Conservation (phyloP, 2,113 vertebrate species). For the Platysteira castanea region DNA sequence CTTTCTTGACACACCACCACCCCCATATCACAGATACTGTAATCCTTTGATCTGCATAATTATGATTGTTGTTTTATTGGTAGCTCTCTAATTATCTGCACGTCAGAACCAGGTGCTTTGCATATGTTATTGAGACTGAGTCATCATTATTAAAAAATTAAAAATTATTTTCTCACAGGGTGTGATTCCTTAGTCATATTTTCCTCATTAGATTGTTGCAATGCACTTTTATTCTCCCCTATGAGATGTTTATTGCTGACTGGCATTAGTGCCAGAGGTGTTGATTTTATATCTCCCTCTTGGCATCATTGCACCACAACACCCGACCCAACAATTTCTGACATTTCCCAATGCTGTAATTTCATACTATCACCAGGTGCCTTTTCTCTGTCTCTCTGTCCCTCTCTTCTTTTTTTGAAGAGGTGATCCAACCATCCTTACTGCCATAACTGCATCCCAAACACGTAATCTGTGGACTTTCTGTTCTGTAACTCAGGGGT, state of each 20-base stretch:
- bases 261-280: conserved; percentile 18
- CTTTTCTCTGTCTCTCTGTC: neutral
- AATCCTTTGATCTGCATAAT: conserved; percentile 22
- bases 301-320: neutral
- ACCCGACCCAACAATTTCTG: neutral
- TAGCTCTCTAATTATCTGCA: conserved; percentile 8
- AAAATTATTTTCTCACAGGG: conserved; percentile 57
- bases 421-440: neutral
- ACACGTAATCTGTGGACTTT: neutral
- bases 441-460: neutral
- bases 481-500: rapidly evolving
- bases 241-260: conserved; percentile 37
- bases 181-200: conserved; percentile 63
- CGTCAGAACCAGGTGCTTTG: conserved; percentile 30
- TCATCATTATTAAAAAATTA: conserved; percentile 49
- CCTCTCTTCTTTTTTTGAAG: neutral
- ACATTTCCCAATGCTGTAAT: conserved; percentile 13
- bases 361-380: neutral
- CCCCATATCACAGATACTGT: neutral
- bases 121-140: conserved; percentile 3
- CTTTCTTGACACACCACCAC: neutral
- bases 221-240: conserved; percentile 28
- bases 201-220: conserved; percentile 51
- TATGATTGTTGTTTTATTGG: conserved; percentile 32
- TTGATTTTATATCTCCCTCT: conserved; percentile 32